phyloP scores from a whole-genome alignment of 2,888 invertebrate species.

The Stenoptilia bipunctidactyla region DNA sequence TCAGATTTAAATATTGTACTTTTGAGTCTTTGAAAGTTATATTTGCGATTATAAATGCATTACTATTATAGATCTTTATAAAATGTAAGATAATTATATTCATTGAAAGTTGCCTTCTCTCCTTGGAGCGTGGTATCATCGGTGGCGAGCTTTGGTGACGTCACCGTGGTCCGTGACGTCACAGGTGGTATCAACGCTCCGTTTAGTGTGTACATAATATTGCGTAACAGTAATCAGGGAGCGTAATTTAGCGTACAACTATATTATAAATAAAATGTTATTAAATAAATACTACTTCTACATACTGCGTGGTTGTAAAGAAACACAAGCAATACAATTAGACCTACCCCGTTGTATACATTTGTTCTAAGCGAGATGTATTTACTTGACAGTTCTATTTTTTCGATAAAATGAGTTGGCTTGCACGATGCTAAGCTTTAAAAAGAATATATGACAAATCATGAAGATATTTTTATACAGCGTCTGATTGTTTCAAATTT shows the following conservation, averaged over 20 bases:
- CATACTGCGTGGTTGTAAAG: constrained; percentile 41
- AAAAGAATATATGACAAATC: constrained; percentile 20
- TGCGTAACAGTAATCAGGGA: constrained; percentile 18
- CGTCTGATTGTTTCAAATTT: constrained; percentile 12
- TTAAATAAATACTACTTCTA: constrained; percentile 40
- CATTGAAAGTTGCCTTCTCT: constrained; percentile 31
- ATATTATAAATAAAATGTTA: constrained; percentile 30
- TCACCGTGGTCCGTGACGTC: constrained; percentile 19
- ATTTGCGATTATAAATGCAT: too few species aligned
- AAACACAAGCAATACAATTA: constrained; percentile 44
- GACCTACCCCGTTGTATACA: constrained; percentile 20
- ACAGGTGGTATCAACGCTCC: constrained; percentile 22
- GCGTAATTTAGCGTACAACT: constrained; percentile 23
- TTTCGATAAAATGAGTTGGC: constrained; percentile 8
- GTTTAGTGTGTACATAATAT: constrained; percentile 27
- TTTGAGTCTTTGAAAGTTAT: too few species aligned
- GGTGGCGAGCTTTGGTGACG: too few species aligned
- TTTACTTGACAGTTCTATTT: constrained; percentile 9
- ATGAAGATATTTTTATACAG: constrained; percentile 26
- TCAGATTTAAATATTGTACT: too few species aligned
- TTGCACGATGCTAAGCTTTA: constrained; percentile 17
- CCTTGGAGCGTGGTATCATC: constrained; percentile 20
- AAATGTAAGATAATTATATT: constrained; percentile 15
- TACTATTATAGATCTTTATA: constrained; percentile 8
- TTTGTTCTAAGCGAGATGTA: constrained; percentile 7